phyloP scores from a whole-genome alignment of 2,797 vertebrate genomes.

The Tympanoctomys barrerae region DNA sequence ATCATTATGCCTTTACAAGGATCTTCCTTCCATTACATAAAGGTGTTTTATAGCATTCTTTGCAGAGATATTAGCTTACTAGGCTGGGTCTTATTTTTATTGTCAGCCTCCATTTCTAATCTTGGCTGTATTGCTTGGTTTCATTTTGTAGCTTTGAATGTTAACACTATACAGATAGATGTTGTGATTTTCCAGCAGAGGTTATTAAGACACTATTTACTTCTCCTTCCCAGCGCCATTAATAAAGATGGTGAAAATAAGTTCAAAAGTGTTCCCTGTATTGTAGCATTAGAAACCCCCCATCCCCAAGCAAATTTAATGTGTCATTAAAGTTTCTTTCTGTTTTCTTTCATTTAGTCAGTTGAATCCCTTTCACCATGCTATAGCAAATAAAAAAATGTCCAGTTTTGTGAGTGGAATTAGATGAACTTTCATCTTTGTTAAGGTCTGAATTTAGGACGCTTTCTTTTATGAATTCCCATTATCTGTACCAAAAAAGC shows the following conservation, averaged over 20 bases:
- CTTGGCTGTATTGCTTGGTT: conserved; percentile 54
- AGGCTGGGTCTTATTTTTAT: conserved; percentile 72
- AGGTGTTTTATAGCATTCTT: conserved; percentile 74
- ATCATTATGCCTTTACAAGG: conserved; percentile 59
- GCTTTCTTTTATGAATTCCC: conserved; percentile 65
- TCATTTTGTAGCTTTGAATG: conserved; percentile 73
- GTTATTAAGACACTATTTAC: conserved; percentile 74
- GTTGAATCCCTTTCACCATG: conserved; percentile 30
- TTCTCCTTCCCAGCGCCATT: conserved; percentile 64
- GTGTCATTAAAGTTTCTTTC: conserved; percentile 8
- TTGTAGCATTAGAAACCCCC: conserved; percentile 19
- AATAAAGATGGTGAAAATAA: conserved; percentile 59
- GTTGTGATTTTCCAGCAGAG: conserved; percentile 70
- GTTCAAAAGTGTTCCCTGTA: conserved; percentile 63
- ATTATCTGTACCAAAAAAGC: conserved; percentile 61
- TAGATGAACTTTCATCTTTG: conserved; percentile 24
- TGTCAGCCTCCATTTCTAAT: conserved; percentile 69
- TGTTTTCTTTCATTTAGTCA: conserved; percentile 41
- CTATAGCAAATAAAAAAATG: neutral
- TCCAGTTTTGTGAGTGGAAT: conserved; percentile 45
- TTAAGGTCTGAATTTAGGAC: conserved; percentile 57
- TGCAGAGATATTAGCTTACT: conserved; percentile 72
- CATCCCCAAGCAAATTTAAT: neutral
- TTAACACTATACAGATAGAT: conserved; percentile 65
- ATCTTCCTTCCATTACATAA: conserved; percentile 61